Percentiles rank a stretch among this genome's conserved stretches.
Evolutionary conservation across 2,888 invertebrate species (phyloP).

Genomic region (Drosophila antonietae): DNA sequence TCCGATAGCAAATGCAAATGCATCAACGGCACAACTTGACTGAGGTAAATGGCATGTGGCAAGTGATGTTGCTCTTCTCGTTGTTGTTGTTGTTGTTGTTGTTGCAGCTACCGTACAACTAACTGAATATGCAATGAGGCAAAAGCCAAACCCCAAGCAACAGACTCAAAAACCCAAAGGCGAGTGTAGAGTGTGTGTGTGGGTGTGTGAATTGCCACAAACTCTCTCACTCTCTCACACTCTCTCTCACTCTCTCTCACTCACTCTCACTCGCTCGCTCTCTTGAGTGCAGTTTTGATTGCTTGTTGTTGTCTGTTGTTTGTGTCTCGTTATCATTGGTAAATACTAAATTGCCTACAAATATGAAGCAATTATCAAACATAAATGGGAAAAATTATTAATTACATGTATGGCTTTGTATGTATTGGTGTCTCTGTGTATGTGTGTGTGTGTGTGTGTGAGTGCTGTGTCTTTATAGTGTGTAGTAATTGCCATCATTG

Average conservation of each 20-base stretch:
- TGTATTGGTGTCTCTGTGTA: constrained; percentile 4
- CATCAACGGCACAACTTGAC: constrained; percentile 43
- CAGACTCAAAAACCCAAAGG: constrained; percentile 26
- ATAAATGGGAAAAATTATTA: constrained; percentile 75
- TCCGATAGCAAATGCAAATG: constrained; percentile 37
- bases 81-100: neutral
- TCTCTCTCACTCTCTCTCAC: constrained; percentile 16
- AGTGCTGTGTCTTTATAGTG: constrained; percentile 19
- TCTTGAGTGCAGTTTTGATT: constrained; percentile 43
- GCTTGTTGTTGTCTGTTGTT: constrained; percentile 12
- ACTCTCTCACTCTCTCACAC: neutral
- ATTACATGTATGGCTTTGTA: constrained; percentile 45
- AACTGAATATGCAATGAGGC: constrained; percentile 78
- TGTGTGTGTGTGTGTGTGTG: constrained; percentile 12
- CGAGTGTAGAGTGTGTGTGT: neutral
- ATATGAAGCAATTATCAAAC: constrained; percentile 73
- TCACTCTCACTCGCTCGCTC: constrained; percentile 1
- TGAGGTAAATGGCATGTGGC: constrained; percentile 22
- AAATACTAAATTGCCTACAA: constrained; percentile 76
- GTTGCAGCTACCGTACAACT: constrained; percentile 40
- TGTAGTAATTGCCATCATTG: constrained; percentile 74
- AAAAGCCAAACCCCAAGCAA: constrained; percentile 43
- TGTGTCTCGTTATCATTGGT: constrained; percentile 67
- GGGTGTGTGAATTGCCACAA: neutral
- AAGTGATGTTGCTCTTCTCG: constrained; percentile 9